phyloP scores from a whole-genome alignment of 1,140 invertebrate genomes.

The Drosophila persimilis region DNA sequence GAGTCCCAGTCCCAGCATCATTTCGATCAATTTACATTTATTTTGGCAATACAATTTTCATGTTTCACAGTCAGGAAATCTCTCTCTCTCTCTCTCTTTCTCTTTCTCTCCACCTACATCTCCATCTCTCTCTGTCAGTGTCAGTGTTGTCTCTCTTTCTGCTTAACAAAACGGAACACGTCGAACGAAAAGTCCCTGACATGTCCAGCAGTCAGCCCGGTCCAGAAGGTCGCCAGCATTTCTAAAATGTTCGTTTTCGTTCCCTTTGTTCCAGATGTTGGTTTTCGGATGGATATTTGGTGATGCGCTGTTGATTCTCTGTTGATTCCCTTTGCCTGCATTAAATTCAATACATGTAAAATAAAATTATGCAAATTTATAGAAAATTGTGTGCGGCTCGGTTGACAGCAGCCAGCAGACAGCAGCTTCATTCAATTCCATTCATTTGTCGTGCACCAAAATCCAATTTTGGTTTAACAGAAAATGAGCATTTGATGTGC shows the following conservation, averaged over 20 bases:
- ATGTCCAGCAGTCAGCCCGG: constrained; percentile 12
- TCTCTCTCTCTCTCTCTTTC: too few relatives aligned
- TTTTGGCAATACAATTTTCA: constrained; percentile 36
- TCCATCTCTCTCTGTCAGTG: neutral
- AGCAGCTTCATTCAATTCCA: constrained; percentile 25
- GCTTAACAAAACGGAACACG: constrained; percentile 43
- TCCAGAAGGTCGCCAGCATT: constrained; percentile 28
- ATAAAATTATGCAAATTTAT: constrained; percentile 69
- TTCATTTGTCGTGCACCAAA: constrained; percentile 12
- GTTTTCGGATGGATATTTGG: constrained; percentile 22
- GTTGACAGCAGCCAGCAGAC: constrained; percentile 1
- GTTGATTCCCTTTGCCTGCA: constrained; percentile 4
- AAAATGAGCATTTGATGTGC: constrained; percentile 44
- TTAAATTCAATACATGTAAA: constrained; percentile 62
- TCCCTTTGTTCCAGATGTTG: constrained; percentile 40
- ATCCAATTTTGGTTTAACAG: constrained; percentile 36
- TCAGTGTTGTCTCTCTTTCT: constrained; percentile 8
- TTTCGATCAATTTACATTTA: constrained; percentile 50
- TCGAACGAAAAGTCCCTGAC: constrained; percentile 23
- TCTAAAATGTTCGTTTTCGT: constrained; percentile 15
- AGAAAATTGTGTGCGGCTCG: constrained; percentile 39
- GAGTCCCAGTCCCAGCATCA: neutral
- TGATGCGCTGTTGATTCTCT: constrained; percentile 16
- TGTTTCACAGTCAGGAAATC: constrained; percentile 42
- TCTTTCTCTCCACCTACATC: too few relatives aligned